Conservation (phyloP, 2,797 vertebrate species). For the Pseudochirops cupreus region DNA sequence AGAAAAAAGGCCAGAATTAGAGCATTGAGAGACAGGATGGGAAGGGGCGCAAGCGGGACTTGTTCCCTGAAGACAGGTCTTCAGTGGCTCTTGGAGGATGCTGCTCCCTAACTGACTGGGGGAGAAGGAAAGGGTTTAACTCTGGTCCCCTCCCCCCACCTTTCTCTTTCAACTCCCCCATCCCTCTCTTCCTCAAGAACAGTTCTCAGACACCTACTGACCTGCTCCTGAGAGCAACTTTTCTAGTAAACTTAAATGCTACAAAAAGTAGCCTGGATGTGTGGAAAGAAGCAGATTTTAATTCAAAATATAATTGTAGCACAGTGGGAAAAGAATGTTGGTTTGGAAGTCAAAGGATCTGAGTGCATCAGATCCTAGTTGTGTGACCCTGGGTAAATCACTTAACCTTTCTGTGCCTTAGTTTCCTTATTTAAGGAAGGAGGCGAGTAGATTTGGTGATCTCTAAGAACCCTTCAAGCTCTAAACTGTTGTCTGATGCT, state of each 20-base stretch:
- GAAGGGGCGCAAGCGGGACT: neutral
- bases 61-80: neutral
- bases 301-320: neutral
- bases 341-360: neutral
- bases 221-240: neutral
- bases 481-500: neutral
- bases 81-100: rapidly evolving
- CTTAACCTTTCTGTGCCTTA: neutral
- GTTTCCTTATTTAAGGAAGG: neutral
- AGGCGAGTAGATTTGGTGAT: neutral
- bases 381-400: neutral
- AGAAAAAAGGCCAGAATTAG: neutral
- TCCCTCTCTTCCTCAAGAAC: neutral
- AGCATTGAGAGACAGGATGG: neutral
- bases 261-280: neutral
- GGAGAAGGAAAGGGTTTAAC: neutral
- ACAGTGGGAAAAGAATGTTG: neutral
- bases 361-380: neutral
- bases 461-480: neutral
- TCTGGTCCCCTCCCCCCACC: neutral
- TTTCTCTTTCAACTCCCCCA: neutral
- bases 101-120: neutral
- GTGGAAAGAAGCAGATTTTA: neutral
- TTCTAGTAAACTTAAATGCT: neutral
- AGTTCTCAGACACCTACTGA: neutral